Evolutionary conservation across 2,888 invertebrate genomes (phyloP), one percentile per base, ranked within the genome.

Genomic region (Aricia artaxerxes): DNA sequence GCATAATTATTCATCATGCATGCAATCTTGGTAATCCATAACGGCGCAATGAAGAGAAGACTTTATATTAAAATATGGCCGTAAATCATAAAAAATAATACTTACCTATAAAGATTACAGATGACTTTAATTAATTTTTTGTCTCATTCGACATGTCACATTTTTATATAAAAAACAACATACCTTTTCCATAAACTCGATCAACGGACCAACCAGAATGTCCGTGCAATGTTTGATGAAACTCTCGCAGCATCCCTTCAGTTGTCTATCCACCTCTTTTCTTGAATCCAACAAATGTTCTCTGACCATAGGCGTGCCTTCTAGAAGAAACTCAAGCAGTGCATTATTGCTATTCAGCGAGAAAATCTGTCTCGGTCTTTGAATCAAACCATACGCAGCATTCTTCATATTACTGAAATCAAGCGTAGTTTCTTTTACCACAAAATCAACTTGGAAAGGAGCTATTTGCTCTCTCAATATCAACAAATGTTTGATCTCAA

Each of bases 391-490:
- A 80, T 96, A 96, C 77, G 98, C 98, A 0, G 98, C 98, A 73
- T 96, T 97, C 91, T 97, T 99, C 78, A 99, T 96, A 89, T 98
- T 98, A 83, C 98, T 98, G 85, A 99, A 99, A 91, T 99, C 99
- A 82, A 99, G 90, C 31, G 97, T 96, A 6, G 98, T 98, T 90
- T 99, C 99, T 87, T 98, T 98, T 0, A 99, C 96, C 0, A 98
- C 97, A 84, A 98, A 98, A 87, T 98, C 99, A 0, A 98, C 98
- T 90, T 99, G 98, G 88, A 99, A 99, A 0, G 99, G 99, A 0
- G 99, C 98, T 49, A 99, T 99, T 91, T 99, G 99, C 88, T 99
- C 99, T 38, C 99, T 94, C 1, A 99, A 94, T 80, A 99, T 99
- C 3, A 99, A 94, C 80, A 99, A 93, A 92, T 99, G 99, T 89